Evolutionary conservation across 2,797 vertebrate genomes (phyloP).

Genomic region (Fistularia commersonii): DNA sequence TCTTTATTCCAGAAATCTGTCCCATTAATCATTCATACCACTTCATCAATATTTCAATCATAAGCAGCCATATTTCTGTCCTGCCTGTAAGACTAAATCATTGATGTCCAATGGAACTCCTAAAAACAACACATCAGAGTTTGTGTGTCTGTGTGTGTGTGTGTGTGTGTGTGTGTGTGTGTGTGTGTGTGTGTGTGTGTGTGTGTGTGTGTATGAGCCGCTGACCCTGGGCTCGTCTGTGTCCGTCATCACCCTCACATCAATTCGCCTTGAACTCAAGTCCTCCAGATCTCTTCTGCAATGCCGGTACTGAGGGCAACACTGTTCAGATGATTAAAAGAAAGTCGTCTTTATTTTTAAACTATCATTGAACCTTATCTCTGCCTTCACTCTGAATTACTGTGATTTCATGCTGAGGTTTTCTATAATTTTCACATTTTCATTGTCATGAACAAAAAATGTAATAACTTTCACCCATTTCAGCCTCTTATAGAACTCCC

Average conservation of each 20-base stretch:
- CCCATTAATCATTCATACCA: slow-evolving; percentile 57
- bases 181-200: background rate
- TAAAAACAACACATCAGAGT: slow-evolving; percentile 61
- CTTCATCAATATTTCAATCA: slow-evolving; percentile 71
- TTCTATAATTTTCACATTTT: slow-evolving; percentile 38
- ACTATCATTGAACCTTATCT: slow-evolving; percentile 52
- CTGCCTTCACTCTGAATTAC: slow-evolving; percentile 32
- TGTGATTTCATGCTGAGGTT: slow-evolving; percentile 45
- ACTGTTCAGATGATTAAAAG: slow-evolving; percentile 55
- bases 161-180: slow-evolving; percentile 4
- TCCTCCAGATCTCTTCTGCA: slow-evolving; percentile 54
- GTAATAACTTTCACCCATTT: slow-evolving; percentile 38
- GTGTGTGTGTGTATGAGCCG: slow-evolving; percentile 24
- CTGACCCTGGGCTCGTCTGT: slow-evolving; percentile 25
- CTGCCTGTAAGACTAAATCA: slow-evolving; percentile 73
- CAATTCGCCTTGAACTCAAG: slow-evolving; percentile 16
- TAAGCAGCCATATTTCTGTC: slow-evolving; percentile 72
- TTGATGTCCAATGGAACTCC: slow-evolving; percentile 58
- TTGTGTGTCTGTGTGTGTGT: slow-evolving; percentile 13
- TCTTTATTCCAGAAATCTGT: slow-evolving; percentile 69
- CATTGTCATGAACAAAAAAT: slow-evolving; percentile 42
- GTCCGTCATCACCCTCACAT: slow-evolving; percentile 13
- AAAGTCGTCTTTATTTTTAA: slow-evolving; percentile 66
- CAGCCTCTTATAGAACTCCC: background rate
- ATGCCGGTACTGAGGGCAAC: slow-evolving; percentile 37